Evolutionary conservation across 2,888 invertebrate species (phyloP), one percentile per base, ranked within the genome.

Genomic region (Acrobasis consociella): DNA sequence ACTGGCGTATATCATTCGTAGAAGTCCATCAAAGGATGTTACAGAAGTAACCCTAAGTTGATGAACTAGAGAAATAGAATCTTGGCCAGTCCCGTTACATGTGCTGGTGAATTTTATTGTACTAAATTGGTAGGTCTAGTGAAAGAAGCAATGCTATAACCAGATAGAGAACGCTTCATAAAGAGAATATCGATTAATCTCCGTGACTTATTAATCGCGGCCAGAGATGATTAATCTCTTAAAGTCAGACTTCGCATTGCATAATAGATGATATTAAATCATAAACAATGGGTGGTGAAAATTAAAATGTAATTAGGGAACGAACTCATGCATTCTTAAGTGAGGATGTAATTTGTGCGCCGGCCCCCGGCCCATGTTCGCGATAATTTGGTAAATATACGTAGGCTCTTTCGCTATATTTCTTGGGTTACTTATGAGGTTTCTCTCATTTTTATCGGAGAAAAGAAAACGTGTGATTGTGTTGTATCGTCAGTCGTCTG

Each of bases 221-320:
- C 39, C 56, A 56, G 16, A 49, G 31, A 37, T 37, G 11, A 62
- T 53, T 60, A 60, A 42, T 60, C 56, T 56, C 49, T 49, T n/a
- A 9, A 50, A 59, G 60, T 31, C 56, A 52, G 22, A 39, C 39
- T 65, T 42, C 10, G 62, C 55, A 55, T 58, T 69, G 69, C 69
- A 72, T 69, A 65, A 64, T 17, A 56, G 63, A 70, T 69, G 67
- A 68, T 65, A 69, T 70, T 71, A 72, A 70, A 69, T 65, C 69
- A 66, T 68, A 68, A 71, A 68, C 71, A 69, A 63, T 69, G 71
- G 70, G 58, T 63, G 70, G 62, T 70, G 68, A 72, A 70, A 69
- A 72, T 73, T 73, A 74, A 72, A 72, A 71, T 70, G 69, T 68
- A 73, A 74, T 76, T 72, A 72, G 67, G 64, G 59, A 62, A 63